Evolutionary conservation across 2,888 invertebrate genomes (phyloP).

Genomic region (Eupithecia inturbata): DNA sequence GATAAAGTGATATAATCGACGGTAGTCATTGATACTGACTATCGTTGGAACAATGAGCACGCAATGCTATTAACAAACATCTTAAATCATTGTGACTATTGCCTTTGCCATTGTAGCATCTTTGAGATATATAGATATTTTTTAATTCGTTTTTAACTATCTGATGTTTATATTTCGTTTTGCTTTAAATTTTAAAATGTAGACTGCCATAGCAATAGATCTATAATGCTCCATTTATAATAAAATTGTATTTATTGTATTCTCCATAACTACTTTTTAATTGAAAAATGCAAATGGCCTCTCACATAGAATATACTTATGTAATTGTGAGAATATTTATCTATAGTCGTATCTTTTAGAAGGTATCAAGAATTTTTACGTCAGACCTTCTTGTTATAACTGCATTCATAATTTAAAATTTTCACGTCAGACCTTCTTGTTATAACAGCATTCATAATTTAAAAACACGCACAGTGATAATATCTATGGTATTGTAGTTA

Average conservation of each 20-base stretch:
- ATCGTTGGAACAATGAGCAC: constrained; percentile 26
- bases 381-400: constrained; percentile 10
- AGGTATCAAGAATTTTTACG: constrained; percentile 3
- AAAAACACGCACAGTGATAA: constrained; percentile 30
- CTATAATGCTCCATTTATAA: background rate
- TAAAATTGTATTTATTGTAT: background rate
- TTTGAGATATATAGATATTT: background rate
- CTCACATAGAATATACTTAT: background rate
- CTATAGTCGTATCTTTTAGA: background rate
- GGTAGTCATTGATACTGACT: constrained; percentile 33
- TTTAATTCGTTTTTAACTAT: background rate
- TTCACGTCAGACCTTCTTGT: constrained; percentile 11
- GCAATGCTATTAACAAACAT: constrained; percentile 18
- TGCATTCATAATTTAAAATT: constrained; percentile 30
- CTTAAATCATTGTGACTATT: constrained; percentile 17
- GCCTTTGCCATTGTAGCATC: background rate
- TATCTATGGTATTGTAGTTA: constrained; percentile 18
- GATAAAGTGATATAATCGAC: constrained; percentile 19
- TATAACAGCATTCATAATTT: constrained; percentile 30
- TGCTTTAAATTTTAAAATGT: background rate
- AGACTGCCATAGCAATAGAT: background rate
- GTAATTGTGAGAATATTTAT: background rate
- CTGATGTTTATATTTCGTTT: background rate
- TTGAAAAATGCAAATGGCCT: background rate
- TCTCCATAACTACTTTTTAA: background rate